phyloP scores from a whole-genome alignment of 2,888 invertebrate species.

The Chrysolina haemoptera region DNA sequence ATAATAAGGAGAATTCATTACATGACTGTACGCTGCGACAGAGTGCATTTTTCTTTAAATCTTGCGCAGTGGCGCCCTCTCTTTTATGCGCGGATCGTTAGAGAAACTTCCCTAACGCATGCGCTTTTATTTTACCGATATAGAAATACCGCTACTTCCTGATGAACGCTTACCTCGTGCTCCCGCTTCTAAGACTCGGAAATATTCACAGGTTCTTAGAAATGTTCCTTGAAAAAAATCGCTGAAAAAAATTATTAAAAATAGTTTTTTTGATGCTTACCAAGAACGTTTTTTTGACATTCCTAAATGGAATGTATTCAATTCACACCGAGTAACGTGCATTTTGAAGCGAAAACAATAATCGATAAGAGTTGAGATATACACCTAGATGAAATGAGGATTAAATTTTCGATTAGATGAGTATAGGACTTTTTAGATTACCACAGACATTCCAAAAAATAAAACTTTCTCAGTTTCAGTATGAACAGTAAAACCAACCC shows the following conservation, averaged over 20 bases:
- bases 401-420: no score
- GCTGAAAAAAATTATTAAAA: slow-evolving; percentile 46
- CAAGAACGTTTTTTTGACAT: no score
- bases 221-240: slow-evolving; percentile 49
- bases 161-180: neutral
- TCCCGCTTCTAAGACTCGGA: slow-evolving; percentile 38
- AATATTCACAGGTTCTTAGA: slow-evolving; percentile 50
- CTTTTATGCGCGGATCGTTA: slow-evolving; percentile 69
- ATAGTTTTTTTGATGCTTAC: slow-evolving; percentile 9
- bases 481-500: no score
- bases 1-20: slow-evolving; percentile 61
- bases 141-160: slow-evolving; percentile 38
- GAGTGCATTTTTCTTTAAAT: slow-evolving; percentile 70
- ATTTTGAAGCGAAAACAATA: no score
- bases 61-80: slow-evolving; percentile 68
- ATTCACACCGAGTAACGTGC: no score
- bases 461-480: no score
- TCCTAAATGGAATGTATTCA: no score
- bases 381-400: no score
- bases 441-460: no score
- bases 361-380: no score
- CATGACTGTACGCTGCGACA: slow-evolving; percentile 68
- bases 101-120: slow-evolving; percentile 64
- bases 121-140: slow-evolving; percentile 56
- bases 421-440: no score